Conservation (phyloP, 2,797 vertebrate genomes). For the Sarcophilus harrisii region DNA sequence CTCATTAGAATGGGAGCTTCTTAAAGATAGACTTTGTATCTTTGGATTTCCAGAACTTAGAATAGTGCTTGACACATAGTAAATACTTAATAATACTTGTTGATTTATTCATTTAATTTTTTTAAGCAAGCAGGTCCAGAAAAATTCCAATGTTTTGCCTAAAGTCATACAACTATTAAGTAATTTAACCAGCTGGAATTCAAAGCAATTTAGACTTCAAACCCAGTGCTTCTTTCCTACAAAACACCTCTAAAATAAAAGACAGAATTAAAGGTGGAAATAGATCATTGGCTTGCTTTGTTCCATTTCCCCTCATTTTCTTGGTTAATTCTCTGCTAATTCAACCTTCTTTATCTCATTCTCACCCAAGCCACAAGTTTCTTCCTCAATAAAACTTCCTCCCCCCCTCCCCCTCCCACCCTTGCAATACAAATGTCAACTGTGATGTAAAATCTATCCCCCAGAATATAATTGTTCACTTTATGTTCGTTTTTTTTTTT, state of each 20-base stretch:
- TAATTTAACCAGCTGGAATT: neutral
- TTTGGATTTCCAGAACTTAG: neutral
- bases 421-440: neutral
- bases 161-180: neutral
- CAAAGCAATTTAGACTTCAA: neutral
- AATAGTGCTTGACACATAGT: neutral
- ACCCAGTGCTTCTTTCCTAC: neutral
- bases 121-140: neutral
- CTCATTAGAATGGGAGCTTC: neutral
- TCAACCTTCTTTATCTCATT: neutral
- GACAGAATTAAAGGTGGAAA: neutral
- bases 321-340: neutral
- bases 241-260: neutral
- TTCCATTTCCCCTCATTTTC: neutral
- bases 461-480: neutral
- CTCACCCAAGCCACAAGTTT: neutral
- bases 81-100: neutral
- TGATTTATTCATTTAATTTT: neutral
- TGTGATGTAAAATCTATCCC: neutral
- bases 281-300: neutral
- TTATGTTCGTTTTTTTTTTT: slow-evolving; percentile 38
- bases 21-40: neutral
- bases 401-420: neutral
- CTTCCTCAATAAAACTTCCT: neutral
- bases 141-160: neutral